Percentiles rank a stretch among this genome's conserved stretches.
Evolutionary conservation across 2,113 vertebrate genomes (phyloP).

Genomic region (Xyliphius kryptos): DNA sequence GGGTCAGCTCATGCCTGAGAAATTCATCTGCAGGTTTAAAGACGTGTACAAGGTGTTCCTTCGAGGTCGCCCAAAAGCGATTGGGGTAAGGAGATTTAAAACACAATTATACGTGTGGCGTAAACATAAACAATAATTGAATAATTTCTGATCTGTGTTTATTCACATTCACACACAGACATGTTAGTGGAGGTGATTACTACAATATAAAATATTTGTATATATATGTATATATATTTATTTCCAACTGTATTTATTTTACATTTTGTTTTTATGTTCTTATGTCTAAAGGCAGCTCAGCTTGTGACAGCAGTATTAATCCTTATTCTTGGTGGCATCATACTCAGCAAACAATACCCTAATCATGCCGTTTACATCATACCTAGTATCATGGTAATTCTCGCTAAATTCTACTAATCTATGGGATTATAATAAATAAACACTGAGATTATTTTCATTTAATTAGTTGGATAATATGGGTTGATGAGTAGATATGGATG

Average conservation of each 20-base stretch:
- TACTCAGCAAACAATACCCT: fast-evolving
- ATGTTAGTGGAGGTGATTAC: no score
- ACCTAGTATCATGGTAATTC: slow-evolving; percentile 53
- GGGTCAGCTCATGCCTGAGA: slow-evolving; percentile 53
- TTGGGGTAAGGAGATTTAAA: slow-evolving; percentile 54
- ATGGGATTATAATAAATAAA: no score
- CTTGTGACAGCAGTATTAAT: slow-evolving; percentile 51
- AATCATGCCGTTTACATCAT: fast-evolving
- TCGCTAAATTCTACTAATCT: neutral
- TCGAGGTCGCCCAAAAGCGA: slow-evolving; percentile 55
- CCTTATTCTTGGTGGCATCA: slow-evolving; percentile 39
- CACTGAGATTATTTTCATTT: no score
- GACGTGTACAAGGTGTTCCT: slow-evolving; percentile 64
- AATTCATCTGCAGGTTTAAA: slow-evolving; percentile 61
- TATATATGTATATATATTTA: neutral
- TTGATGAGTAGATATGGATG: no score
- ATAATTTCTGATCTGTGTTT: neutral
- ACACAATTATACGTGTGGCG: neutral
- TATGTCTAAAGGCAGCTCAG: slow-evolving; percentile 54
- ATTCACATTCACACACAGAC: neutral
- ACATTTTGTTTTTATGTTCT: neutral
- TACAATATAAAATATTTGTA: no score
- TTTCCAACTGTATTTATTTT: neutral
- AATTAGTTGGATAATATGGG: no score
- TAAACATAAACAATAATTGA: no score